A percentile compares a stretch with the other conserved stretches of the same genome.
Conservation (phyloP, 2,888 invertebrate genomes). For the Poecilus cupreus region DNA sequence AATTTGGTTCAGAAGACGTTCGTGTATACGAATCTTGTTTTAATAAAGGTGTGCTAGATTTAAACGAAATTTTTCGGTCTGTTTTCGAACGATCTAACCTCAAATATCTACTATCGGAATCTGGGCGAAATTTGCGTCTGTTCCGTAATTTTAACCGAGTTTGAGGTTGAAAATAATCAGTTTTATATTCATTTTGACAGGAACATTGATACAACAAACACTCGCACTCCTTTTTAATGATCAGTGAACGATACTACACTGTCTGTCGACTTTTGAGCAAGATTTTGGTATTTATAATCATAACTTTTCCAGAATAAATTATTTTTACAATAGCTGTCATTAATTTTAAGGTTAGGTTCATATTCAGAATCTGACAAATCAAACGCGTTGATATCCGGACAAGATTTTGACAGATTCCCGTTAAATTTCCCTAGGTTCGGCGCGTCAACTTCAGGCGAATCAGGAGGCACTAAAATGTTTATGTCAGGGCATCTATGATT, state of each 20-base stretch:
- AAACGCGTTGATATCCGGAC: conserved; percentile 37
- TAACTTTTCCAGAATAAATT: conserved; percentile 6
- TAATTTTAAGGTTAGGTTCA: not conserved
- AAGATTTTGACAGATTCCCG: conserved; percentile 33
- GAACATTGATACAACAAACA: conserved; percentile 45
- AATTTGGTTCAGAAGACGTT: conserved; percentile 49
- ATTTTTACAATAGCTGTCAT: not conserved
- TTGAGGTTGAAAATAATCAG: not conserved
- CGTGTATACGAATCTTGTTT: conserved; percentile 38
- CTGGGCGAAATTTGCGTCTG: not conserved
- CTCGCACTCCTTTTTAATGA: conserved; percentile 53
- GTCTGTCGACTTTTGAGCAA: not conserved
- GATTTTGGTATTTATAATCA: not conserved
- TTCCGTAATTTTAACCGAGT: conserved; percentile 32
- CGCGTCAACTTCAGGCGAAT: not conserved
- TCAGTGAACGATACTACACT: conserved; percentile 39
- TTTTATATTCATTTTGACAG: conserved; percentile 23
- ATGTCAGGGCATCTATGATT: conserved; percentile 56
- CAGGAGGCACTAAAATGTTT: conserved; percentile 9
- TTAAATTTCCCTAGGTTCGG: conserved; percentile 14
- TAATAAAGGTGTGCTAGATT: no score
- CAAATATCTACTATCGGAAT: conserved; percentile 20
- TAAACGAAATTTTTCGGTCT: conserved; percentile 14
- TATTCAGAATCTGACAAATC: not conserved
- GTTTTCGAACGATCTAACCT: not conserved